Conservation (phyloP, 2,797 vertebrate genomes). For the Apogon talboti region DNA sequence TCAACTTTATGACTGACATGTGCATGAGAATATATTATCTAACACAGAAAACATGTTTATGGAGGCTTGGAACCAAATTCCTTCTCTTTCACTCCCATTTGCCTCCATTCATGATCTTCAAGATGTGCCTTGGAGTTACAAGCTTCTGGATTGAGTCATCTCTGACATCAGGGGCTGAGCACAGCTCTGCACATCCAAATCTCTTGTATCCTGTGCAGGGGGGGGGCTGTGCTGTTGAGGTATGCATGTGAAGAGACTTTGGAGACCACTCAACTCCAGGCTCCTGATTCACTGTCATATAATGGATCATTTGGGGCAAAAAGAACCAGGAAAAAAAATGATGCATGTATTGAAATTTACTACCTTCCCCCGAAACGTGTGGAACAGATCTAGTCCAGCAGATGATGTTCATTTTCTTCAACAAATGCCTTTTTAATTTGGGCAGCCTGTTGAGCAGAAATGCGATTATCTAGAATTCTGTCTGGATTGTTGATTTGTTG, state of each 20-base stretch:
- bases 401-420: conserved; percentile 56
- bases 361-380: conserved; percentile 77
- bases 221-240: conserved; percentile 55
- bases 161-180: conserved; percentile 71
- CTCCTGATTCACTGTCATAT: conserved; percentile 81
- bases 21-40: conserved; percentile 46
- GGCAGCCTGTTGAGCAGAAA: conserved; percentile 55
- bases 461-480: conserved; percentile 60
- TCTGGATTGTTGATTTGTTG: conserved; percentile 38
- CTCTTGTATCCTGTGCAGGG: conserved; percentile 75
- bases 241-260: conserved; percentile 76
- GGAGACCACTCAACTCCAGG: conserved; percentile 76
- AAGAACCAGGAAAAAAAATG: conserved; percentile 69
- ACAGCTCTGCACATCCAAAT: conserved; percentile 71
- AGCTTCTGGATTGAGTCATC: conserved; percentile 78
- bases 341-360: conserved; percentile 74
- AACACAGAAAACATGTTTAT: conserved; percentile 59
- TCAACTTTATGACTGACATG: conserved; percentile 28
- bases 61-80: conserved; percentile 50
- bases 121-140: conserved; percentile 58
- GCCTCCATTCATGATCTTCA: conserved; percentile 43
- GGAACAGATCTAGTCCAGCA: conserved; percentile 60
- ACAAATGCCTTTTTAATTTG: conserved; percentile 69
- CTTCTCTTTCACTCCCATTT: conserved; percentile 37
- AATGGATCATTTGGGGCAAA: conserved; percentile 81